These are phyloP conservation scores for Pteruthius melanotis DNA, from an alignment of 2,113 vertebrate species.

Conservation along the genomic window DNA sequence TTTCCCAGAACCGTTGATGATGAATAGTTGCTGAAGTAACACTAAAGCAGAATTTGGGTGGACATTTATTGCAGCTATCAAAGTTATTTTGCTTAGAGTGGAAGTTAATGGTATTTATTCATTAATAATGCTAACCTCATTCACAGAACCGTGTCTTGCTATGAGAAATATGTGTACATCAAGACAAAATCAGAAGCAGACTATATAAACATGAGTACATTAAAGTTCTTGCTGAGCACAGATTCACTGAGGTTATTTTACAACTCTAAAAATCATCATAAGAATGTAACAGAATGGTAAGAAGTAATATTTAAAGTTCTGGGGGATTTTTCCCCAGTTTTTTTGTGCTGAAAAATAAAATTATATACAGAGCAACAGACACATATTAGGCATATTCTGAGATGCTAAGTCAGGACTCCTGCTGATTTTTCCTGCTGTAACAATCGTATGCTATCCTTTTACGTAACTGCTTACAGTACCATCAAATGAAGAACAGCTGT, in stretches of 20 bases:
- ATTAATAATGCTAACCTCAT: background rate
- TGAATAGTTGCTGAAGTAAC: background rate
- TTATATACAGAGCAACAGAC: background rate
- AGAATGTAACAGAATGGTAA: background rate
- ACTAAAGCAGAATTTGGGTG: background rate
- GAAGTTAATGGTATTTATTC: background rate
- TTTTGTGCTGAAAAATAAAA: background rate
- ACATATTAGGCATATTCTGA: background rate
- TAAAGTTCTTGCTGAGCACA: background rate
- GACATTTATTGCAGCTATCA: background rate
- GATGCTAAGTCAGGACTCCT: background rate
- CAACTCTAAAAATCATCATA: background rate
- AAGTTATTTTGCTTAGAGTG: background rate
- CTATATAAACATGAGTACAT: background rate
- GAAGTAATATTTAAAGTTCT: background rate
- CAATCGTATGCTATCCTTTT: background rate
- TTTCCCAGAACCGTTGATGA: background rate
- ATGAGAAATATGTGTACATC: background rate
- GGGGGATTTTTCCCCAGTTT: background rate
- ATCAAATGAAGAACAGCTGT: background rate
- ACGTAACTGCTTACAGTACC: background rate
- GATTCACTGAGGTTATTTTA: background rate
- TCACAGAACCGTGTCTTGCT: background rate
- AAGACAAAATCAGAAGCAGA: background rate
- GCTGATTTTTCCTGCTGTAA: background rate